These are phyloP conservation scores for Gymnobelideus leadbeateri DNA, from an alignment of 2,113 vertebrate genomes.

Conservation along the genomic window DNA sequence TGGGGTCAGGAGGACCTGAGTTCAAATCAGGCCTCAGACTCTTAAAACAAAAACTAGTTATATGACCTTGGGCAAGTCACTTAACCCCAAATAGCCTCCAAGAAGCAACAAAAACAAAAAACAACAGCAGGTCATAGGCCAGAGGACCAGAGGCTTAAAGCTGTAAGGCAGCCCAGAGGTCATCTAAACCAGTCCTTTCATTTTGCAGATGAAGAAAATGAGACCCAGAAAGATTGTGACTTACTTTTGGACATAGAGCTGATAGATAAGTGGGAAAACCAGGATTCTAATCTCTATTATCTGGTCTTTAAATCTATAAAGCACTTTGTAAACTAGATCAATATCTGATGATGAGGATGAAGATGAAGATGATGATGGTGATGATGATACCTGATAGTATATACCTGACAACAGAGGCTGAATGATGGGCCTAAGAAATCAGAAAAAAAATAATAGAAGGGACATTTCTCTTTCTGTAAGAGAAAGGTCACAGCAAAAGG, in stretches of 20 bases:
- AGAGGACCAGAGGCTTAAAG: background rate
- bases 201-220: background rate
- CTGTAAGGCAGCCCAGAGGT: background rate
- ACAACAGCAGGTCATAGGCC: background rate
- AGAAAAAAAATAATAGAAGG: background rate
- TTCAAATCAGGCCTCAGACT: too few species aligned
- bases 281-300: background rate
- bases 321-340: background rate
- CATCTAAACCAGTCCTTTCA: background rate
- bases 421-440: background rate
- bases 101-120: too few species aligned
- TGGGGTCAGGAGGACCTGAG: too few species aligned
- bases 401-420: background rate
- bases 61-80: too few species aligned
- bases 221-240: background rate
- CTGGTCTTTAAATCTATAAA: background rate
- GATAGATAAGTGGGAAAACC: background rate
- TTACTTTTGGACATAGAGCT: background rate
- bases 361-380: too few species aligned
- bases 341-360: too few species aligned
- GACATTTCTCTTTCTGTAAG: background rate
- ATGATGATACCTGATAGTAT: background rate
- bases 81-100: too few species aligned
- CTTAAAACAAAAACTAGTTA: too few species aligned
- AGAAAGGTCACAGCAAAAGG: background rate